Evolutionary conservation across 2,888 invertebrate species (phyloP), one percentile per base, ranked within the genome.

Genomic region (Meiosimyza platycephala): DNA sequence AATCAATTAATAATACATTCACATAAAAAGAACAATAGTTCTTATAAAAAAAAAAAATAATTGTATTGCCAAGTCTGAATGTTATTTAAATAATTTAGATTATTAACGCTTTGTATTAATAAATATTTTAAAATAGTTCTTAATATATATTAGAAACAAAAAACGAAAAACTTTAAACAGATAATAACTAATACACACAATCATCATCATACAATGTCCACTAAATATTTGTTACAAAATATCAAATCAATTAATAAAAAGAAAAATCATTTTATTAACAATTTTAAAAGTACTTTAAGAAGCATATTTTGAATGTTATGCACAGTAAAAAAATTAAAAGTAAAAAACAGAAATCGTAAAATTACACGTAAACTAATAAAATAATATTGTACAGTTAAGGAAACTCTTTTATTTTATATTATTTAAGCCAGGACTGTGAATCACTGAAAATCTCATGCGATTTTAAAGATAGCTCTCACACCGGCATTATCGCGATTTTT

Each of bases 301-400:
- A 15, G 28, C 57, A 68, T n/a, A 50, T 33, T 68, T 59, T 48
- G 57, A 68, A 68, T 50, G 59, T 68, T 48, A 57, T 57, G 57
- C 22, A 57, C 22, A 57, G 57, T 28, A 28, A 47, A 63, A n/a
- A 22, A 50, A 50, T 15, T n/a, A n/a, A 28, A 52, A 68, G 55
- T 15, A 11, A 55, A 59, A 59, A 22, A 54, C 16, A 68, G 28
- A 22, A 51, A 64, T 48, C 22, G 7, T 40, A 47, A 64, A 64
- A 28, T 28, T 28, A 57, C 7, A 48, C 51, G 4, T 18, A 64
- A 52, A 54, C 33, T 54, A 60, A 52, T 40, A 72, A 73, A 28
- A 59, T 69, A 70, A 73, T 65, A 66, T 60, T 73, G 73, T 73
- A 73, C 73, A 73, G 73, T 71, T 73, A 47, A 51, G 40, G 28